Evolutionary conservation across 2,113 vertebrate species (phyloP).

Genomic region (Albula glossodonta): DNA sequence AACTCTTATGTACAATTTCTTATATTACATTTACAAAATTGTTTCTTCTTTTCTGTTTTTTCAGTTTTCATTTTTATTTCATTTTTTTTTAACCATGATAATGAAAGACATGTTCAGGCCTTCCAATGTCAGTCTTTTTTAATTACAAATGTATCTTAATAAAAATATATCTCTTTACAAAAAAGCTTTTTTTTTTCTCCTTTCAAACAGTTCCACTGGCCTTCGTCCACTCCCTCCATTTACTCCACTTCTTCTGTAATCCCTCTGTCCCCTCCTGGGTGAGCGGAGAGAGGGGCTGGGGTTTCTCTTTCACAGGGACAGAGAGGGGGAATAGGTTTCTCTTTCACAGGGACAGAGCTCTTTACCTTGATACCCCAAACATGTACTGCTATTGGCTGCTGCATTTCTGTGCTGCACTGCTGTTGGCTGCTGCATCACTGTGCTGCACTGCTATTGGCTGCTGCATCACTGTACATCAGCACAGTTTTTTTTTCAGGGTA

Average conservation of each 20-base stretch:
- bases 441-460: not conserved
- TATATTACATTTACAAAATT: slow-evolving; percentile 92
- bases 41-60: slow-evolving; percentile 40
- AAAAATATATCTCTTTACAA: slow-evolving; percentile 99
- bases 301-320: no score
- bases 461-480: not conserved
- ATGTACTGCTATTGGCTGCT: no score
- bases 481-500: not conserved
- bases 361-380: no score
- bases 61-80: slow-evolving; percentile 73
- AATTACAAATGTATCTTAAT: slow-evolving; percentile 95
- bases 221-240: slow-evolving; percentile 32
- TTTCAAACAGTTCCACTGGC: slow-evolving; percentile 43
- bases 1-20: slow-evolving; percentile 91
- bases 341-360: no score
- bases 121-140: slow-evolving; percentile 79
- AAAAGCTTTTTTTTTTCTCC: slow-evolving; percentile 64
- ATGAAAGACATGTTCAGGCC: slow-evolving; percentile 93
- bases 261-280: no score
- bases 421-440: no score
- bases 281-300: no score
- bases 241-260: no score
- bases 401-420: no score
- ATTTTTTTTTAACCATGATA: slow-evolving; percentile 89
- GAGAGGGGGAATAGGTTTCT: not conserved